A percentile compares a stretch with the other conserved stretches of the same genome.
Evolutionary conservation across 2,113 vertebrate species (phyloP).

Genomic region (Malurus elegans): DNA sequence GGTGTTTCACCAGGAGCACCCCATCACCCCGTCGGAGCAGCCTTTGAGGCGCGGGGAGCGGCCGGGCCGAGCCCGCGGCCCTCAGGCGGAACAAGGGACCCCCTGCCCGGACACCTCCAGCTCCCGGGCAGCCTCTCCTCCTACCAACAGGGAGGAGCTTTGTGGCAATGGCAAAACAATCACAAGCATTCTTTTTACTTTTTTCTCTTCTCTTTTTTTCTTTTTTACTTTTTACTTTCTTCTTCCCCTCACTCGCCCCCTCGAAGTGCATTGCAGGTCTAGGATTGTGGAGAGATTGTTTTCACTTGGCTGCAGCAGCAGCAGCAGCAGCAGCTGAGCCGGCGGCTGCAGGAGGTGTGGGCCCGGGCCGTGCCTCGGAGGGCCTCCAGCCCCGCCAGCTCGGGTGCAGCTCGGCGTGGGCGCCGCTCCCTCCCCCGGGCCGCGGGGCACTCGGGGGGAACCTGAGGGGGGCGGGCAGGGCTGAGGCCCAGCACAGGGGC

Average conservation of each 20-base stretch:
- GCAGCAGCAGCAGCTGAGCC: not conserved
- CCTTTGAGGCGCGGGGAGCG: rapidly evolving
- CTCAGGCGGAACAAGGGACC: not conserved
- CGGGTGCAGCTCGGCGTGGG: not conserved
- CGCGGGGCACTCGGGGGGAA: not conserved
- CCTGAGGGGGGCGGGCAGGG: not conserved
- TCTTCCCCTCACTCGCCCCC: rapidly evolving
- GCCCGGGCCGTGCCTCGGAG: not conserved
- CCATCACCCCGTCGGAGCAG: rapidly evolving
- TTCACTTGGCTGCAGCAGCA: not conserved
- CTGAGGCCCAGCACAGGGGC: not conserved
- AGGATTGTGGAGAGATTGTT: too few species aligned
- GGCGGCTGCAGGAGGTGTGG: rapidly evolving
- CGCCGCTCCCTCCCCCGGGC: not conserved
- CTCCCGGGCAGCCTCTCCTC: too few species aligned
- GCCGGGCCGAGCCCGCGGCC: not conserved
- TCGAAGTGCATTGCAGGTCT: not conserved
- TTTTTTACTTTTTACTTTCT: too few species aligned
- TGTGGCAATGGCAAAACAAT: not conserved
- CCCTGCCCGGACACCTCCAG: not conserved
- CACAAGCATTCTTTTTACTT: rapidly evolving
- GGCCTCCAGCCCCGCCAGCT: not conserved
- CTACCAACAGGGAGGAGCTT: not conserved
- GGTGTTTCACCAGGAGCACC: not conserved
- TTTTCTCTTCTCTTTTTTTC: too few species aligned